Evolutionary conservation across 2,113 vertebrate genomes (phyloP), one percentile per base, ranked within the genome.

Genomic region (Pogonocichla stellata): DNA sequence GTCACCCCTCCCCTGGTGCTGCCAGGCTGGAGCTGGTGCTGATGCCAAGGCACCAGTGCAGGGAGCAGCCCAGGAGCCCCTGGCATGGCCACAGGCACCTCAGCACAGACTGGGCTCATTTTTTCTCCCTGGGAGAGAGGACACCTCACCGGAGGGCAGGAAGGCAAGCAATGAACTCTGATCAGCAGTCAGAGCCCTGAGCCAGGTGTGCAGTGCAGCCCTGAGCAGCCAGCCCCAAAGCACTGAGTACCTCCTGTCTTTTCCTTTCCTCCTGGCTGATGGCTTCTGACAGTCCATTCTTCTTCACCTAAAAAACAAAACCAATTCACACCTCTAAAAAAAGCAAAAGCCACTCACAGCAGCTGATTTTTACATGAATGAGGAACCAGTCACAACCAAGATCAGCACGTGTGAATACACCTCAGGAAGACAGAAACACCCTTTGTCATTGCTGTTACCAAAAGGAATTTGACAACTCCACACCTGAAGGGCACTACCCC

Each of bases 201-300:
- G 8, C 12, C 62, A 91, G 12, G 13, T 2, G 4, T 4, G n/a
- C 57, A 53, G 69, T 0, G 12, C 70, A 74, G 23, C 57, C 70
- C 70, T 15, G 28, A 81, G 28, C 42, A n/a, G 47, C 2, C 89
- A 80, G 19, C 28, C 28, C 8, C 8, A 7, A 42, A 34, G 31
- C 38, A 23, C 36, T 28, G 53, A 86, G 26, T 98, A 99, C 99
- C 99, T 99, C 99, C 96, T 99, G 99, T 64, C 98, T 98, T 93
- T 99, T 99, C 74, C 99, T 98, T 84, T 99, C 99, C 53, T 99
- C 99, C 92, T 98, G 98, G 96, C 96, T 98, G 83, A 99, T 91
- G 0, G 85, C 96, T 17, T 99, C 98, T 17, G 96, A 98, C 25
- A 99, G 83, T 22, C 98, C 99, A 57, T 98, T 99, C 97, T 98